Conservation (phyloP, 2,888 invertebrate genomes). For the Acronicta aceris region DNA sequence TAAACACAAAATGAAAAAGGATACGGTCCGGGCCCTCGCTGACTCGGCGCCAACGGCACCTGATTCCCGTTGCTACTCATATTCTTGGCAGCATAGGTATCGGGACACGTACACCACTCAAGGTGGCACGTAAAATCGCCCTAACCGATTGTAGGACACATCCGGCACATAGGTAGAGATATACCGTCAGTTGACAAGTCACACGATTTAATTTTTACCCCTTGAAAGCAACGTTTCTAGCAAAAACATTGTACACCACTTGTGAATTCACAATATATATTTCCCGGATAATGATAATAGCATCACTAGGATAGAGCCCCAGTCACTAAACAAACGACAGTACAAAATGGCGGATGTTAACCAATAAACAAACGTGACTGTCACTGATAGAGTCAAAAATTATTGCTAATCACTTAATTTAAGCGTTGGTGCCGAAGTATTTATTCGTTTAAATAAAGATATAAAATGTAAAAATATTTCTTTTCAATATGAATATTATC, state of each 20-base stretch:
- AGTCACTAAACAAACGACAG: constrained; percentile 89
- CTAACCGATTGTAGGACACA: constrained; percentile 89
- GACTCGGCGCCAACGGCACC: constrained; percentile 90
- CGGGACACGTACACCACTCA: constrained; percentile 90
- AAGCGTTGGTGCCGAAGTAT: constrained; percentile 61
- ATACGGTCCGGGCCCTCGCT: constrained; percentile 90
- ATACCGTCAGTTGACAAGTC: constrained; percentile 85
- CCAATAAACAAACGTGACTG: constrained; percentile 89
- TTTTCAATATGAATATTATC: constrained; percentile 75
- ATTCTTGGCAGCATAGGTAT: constrained; percentile 90
- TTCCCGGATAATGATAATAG: constrained; percentile 78
- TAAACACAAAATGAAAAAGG: constrained; percentile 82
- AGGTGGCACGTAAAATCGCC: constrained; percentile 90
- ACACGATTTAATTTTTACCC: constrained; percentile 81
- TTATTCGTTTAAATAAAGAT: constrained; percentile 74
- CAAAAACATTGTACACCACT: constrained; percentile 86
- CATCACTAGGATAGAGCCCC: constrained; percentile 82
- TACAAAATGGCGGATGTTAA: constrained; percentile 89
- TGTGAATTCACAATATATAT: constrained; percentile 79
- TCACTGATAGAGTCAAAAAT: constrained; percentile 74
- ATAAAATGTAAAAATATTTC: constrained; percentile 82
- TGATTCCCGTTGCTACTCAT: constrained; percentile 92
- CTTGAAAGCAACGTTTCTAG: constrained; percentile 81
- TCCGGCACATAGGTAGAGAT: constrained; percentile 86
- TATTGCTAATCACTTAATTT: constrained; percentile 70